Conservation (phyloP, 2,888 invertebrate genomes). For the Epirrhoe alternata region DNA sequence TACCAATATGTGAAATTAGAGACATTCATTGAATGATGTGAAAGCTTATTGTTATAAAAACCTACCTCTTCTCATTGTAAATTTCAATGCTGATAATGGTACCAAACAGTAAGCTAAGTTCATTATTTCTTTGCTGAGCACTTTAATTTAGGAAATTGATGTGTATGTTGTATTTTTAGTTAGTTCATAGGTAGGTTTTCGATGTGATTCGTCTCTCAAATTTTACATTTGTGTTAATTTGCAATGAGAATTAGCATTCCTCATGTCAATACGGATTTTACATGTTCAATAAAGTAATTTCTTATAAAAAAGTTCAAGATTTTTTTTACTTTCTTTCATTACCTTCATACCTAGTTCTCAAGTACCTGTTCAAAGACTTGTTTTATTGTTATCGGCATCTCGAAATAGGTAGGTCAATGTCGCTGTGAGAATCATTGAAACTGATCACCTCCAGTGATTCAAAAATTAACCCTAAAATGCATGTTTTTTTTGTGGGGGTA, state of each 20-base stretch:
- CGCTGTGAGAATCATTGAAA: too few species aligned
- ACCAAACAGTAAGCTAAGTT: conserved; percentile 80
- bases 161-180: conserved; percentile 85
- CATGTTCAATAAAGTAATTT: conserved; percentile 86
- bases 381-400: too few species aligned
- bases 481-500: too few species aligned
- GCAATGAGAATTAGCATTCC: conserved; percentile 86
- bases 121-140: conserved; percentile 56
- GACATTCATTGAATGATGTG: conserved; percentile 72
- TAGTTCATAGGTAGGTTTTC: conserved; percentile 84
- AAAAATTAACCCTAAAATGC: too few species aligned
- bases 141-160: conserved; percentile 51
- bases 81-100: conserved; percentile 81
- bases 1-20: conserved; percentile 81
- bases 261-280: conserved; percentile 86
- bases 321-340: neutral
- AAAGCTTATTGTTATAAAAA: conserved; percentile 78
- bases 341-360: too few species aligned
- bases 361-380: too few species aligned
- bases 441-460: too few species aligned
- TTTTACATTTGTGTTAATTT: conserved; percentile 85
- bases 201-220: conserved; percentile 85
- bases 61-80: conserved; percentile 84
- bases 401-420: too few species aligned
- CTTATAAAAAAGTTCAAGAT: conserved; percentile 73